Conservation (phyloP, 1,140 invertebrate species). For the Lordiphosa clarofinis region DNA sequence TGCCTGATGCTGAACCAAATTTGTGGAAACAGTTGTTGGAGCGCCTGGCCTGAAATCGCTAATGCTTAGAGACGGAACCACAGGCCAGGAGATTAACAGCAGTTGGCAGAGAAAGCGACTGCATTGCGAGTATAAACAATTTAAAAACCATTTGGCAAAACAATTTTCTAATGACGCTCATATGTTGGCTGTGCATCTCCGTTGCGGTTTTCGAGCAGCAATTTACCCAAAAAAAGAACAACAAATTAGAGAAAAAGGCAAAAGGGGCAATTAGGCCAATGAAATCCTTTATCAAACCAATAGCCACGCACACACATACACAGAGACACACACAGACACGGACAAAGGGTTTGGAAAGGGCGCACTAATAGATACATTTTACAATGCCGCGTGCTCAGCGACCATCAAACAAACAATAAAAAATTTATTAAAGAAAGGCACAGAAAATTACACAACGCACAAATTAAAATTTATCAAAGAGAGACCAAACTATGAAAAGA, state of each 20-base stretch:
- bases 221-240: slow-evolving; percentile 24
- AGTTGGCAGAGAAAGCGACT: slow-evolving; percentile 62
- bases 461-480: slow-evolving; percentile 57
- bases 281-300: slow-evolving; percentile 59
- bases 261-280: slow-evolving; percentile 40
- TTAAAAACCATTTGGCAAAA: slow-evolving; percentile 77
- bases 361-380: slow-evolving; percentile 70
- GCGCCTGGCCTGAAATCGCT: slow-evolving; percentile 49
- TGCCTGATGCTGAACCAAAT: slow-evolving; percentile 13
- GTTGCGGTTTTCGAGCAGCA: slow-evolving; percentile 64
- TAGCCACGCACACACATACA: slow-evolving; percentile 26
- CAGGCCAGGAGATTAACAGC: slow-evolving; percentile 63
- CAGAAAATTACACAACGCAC: slow-evolving; percentile 67
- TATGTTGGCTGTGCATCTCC: slow-evolving; percentile 63
- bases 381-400: slow-evolving; percentile 66
- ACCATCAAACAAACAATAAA: slow-evolving; percentile 76
- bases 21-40: slow-evolving; percentile 55
- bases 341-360: slow-evolving; percentile 34
- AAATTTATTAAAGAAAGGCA: slow-evolving; percentile 75
- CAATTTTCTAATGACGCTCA: slow-evolving; percentile 76
- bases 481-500: not conserved
- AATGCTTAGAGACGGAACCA: slow-evolving; percentile 35
- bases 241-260: no score
- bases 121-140: slow-evolving; percentile 64
- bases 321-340: slow-evolving; percentile 5